Conservation (phyloP, 2,113 vertebrate genomes). For the Chloebia gouldiae region DNA sequence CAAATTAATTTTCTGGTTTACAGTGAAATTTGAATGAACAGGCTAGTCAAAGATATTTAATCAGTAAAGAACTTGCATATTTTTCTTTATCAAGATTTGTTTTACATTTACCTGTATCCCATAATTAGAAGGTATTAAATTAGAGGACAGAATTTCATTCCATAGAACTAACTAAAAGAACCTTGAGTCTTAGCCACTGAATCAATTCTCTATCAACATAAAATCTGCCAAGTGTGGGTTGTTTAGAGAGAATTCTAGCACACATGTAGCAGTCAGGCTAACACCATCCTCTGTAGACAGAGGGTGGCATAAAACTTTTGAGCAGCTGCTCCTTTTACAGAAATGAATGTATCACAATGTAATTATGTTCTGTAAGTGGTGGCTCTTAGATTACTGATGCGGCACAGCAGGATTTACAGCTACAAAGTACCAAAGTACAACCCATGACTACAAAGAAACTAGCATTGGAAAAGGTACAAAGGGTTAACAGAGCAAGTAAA, state of each 20-base stretch:
- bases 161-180: background rate
- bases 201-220: slow-evolving; percentile 7
- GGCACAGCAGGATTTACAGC: background rate
- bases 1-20: background rate
- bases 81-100: background rate
- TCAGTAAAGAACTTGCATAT: background rate
- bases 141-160: background rate
- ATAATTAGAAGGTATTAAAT: background rate
- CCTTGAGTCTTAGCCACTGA: background rate
- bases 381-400: background rate
- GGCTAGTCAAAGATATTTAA: background rate
- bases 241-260: slow-evolving; percentile 43
- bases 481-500: background rate
- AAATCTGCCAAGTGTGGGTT: slow-evolving; percentile 37
- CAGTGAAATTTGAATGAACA: background rate
- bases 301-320: background rate
- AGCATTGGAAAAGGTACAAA: background rate
- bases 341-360: background rate
- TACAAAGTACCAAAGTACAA: background rate
- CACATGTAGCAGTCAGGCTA: slow-evolving; percentile 14
- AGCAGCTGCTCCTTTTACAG: slow-evolving; percentile 8
- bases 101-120: background rate
- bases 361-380: background rate
- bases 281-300: slow-evolving; percentile 17
- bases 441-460: background rate